These are phyloP conservation scores for Parauchenoglanis ngamensis DNA, from an alignment of 2,797 vertebrate species.

Conservation along the genomic window DNA sequence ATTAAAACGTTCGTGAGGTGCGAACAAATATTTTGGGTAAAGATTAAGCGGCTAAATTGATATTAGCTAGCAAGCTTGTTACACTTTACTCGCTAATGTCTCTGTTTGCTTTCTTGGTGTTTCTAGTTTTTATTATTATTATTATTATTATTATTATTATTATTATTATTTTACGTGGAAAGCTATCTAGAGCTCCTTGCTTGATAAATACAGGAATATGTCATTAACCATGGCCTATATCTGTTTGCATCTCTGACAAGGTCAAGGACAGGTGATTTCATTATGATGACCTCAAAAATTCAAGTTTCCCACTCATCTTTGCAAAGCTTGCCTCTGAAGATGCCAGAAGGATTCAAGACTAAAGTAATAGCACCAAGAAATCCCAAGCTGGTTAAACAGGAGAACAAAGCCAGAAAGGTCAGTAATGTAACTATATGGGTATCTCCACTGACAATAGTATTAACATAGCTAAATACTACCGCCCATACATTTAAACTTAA, in stretches of 20 bases:
- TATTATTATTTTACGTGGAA: neutral
- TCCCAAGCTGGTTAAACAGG: constrained; percentile 66
- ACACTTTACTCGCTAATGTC: neutral
- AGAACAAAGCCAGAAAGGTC: constrained; percentile 63
- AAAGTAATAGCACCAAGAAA: constrained; percentile 60
- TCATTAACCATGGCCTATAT: neutral
- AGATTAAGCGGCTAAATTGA: neutral
- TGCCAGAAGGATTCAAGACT: constrained; percentile 61
- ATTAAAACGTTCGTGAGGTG: neutral
- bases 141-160: neutral
- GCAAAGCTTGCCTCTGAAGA: constrained; percentile 59
- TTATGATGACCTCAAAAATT: constrained; percentile 65
- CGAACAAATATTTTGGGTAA: neutral
- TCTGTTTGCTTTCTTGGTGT: neutral
- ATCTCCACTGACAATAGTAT: neutral
- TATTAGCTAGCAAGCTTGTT: neutral
- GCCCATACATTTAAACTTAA: neutral
- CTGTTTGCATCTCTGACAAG: neutral
- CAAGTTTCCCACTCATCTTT: constrained; percentile 45
- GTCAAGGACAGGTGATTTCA: constrained; percentile 22
- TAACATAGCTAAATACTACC: no score
- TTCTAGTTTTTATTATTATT: neutral
- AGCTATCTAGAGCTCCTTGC: neutral
- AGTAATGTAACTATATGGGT: constrained; percentile 33
- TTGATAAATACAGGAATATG: neutral